Evolutionary conservation across 1,140 invertebrate species (phyloP).

Genomic region (Drosophila setifemur): DNA sequence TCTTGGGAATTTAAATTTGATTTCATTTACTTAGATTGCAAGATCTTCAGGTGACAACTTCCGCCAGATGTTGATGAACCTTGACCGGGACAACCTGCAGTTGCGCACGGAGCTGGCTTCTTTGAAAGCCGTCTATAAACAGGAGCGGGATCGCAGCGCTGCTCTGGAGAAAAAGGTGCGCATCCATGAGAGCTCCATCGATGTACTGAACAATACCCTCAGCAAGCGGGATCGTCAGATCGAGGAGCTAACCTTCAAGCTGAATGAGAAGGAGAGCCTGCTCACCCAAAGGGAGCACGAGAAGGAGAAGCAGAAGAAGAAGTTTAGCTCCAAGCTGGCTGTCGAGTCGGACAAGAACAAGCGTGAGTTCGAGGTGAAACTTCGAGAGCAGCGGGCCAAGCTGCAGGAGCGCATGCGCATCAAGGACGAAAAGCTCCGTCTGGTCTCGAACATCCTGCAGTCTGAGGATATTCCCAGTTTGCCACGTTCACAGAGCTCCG

Average conservation of each 20-base stretch:
- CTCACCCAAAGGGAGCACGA: constrained; percentile 89
- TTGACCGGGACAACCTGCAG: constrained; percentile 87
- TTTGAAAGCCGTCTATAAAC: constrained; percentile 85
- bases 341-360: constrained; percentile 88
- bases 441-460: constrained; percentile 82
- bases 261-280: constrained; percentile 87
- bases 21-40: no score
- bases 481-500: constrained; percentile 68
- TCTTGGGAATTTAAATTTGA: no score
- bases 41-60: constrained; percentile 85
- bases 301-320: constrained; percentile 89
- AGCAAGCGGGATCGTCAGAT: constrained; percentile 81
- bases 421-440: constrained; percentile 84
- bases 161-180: constrained; percentile 85
- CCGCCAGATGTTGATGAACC: constrained; percentile 85
- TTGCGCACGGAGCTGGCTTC: constrained; percentile 86
- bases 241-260: constrained; percentile 68
- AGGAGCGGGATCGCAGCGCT: constrained; percentile 84
- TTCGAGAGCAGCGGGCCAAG: constrained; percentile 87
- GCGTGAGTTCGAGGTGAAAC: constrained; percentile 86
- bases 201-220: constrained; percentile 84
- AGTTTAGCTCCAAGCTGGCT: constrained; percentile 88
- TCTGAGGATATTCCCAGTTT: constrained; percentile 72
- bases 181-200: constrained; percentile 84
- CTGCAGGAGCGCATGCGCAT: constrained; percentile 84